Base-by-base conservation (phyloP, 2,113 vertebrate genomes). In the Asarcornis scutulata region DNA sequence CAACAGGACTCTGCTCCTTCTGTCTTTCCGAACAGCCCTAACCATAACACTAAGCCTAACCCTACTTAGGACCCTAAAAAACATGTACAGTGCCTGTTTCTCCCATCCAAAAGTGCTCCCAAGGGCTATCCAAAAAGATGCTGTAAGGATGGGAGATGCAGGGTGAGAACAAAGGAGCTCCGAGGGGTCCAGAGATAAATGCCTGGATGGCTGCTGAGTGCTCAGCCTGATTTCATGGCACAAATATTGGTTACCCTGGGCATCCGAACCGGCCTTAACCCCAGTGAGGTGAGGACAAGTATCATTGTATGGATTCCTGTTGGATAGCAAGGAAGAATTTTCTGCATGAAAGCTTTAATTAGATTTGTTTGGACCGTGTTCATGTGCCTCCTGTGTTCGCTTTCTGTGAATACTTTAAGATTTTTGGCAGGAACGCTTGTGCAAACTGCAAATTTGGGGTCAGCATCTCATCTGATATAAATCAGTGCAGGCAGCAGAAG, bases 341-440 rank as follows among this genome's bases (percentile, higher is more conserved):
- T 96, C 95, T 96, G 96, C 90, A 95, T 94, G 95, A 97, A 97
- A 95, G 92, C 90, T 96, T 95, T 96, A 94, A 97, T 96, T 84
- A 91, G 93, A 93, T 96, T 96, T 96, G 86, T 96, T 97, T 97
- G 96, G 96, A 94, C 69, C 67, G 10, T 27, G 71, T 87, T 94
- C 95, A 80, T 69, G 60, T 95, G 88, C 92, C 96, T 96, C 95
- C 81, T 94, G 95, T 88, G 96, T 90, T 96, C 72, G 25, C 95
- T 94, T 94, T 96, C 90, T 93, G 69, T 76, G 80, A 94, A 91
- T 89, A 79, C 59, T 95, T 97, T 92, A 96, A 95, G 62, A 79
- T 95, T 82, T 76, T 92, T 94, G 95, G 96, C 96, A 96, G 93
- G 88, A 92, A 91, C 55, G 29, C 21, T 92, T 91, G 86, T 93